Conservation (phyloP, 1,140 invertebrate species). For the Cyrtorhinus lividipennis region DNA sequence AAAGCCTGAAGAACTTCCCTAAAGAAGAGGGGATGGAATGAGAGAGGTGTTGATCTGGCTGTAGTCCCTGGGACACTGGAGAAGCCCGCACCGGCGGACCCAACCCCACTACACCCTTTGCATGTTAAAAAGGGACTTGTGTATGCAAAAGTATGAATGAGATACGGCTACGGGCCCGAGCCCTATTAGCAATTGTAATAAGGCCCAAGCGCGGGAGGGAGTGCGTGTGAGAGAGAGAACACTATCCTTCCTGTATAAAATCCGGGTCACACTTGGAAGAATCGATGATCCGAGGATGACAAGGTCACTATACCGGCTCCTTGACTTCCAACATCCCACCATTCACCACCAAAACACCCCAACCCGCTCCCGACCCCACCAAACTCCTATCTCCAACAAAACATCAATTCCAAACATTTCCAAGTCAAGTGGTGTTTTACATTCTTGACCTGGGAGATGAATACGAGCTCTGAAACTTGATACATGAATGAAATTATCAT, state of each 20-base stretch:
- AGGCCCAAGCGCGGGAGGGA: slow-evolving; percentile 21
- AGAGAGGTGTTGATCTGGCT: slow-evolving; percentile 15
- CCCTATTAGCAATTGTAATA: slow-evolving; percentile 28
- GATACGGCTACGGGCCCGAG: slow-evolving; percentile 20
- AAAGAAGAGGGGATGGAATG: neutral
- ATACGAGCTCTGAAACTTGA: neutral
- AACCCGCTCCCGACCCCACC: no score
- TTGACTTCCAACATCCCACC: neutral
- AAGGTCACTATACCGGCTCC: no score
- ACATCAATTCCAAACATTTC: neutral
- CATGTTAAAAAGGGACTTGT: slow-evolving; percentile 29
- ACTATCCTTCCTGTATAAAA: slow-evolving; percentile 20
- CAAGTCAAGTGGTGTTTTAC: neutral
- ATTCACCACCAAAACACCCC: neutral
- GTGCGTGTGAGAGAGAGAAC: slow-evolving; percentile 10
- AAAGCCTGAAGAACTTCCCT: neutral
- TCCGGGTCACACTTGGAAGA: slow-evolving; percentile 21
- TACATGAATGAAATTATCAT: slow-evolving; percentile 6
- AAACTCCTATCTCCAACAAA: neutral
- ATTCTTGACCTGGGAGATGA: neutral
- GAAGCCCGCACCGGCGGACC: slow-evolving; percentile 12
- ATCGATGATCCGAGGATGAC: slow-evolving; percentile 17
- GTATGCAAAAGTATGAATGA: slow-evolving; percentile 28
- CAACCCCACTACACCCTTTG: slow-evolving; percentile 24
- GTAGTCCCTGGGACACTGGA: slow-evolving; percentile 19